phyloP scores from a whole-genome alignment of 2,113 vertebrate species.

The Smithornis capensis region DNA sequence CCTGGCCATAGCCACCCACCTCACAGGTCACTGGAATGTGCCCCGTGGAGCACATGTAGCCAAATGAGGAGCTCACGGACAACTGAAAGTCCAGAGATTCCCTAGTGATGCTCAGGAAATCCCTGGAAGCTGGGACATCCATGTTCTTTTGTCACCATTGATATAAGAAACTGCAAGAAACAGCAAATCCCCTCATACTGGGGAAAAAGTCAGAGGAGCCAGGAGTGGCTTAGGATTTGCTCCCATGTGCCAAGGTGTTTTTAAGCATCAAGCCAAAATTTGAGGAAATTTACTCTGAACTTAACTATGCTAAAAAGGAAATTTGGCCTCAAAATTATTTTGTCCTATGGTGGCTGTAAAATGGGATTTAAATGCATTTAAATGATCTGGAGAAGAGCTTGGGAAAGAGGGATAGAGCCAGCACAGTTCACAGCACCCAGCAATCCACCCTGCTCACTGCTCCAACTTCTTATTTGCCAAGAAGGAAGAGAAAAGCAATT shows the following conservation, averaged over 20 bases:
- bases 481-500: slow-evolving; percentile 13
- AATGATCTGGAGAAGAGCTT: background rate
- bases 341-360: slow-evolving; percentile 6
- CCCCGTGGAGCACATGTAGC: background rate
- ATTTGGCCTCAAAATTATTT: slow-evolving; percentile 8
- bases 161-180: background rate
- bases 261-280: slow-evolving; percentile 20
- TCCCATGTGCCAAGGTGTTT: slow-evolving; percentile 28
- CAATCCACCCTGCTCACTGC: background rate
- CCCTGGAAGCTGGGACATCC: background rate
- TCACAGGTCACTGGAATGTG: background rate
- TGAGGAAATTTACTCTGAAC: slow-evolving; percentile 23
- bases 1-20: background rate
- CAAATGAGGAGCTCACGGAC: background rate
- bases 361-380: slow-evolving; percentile 20
- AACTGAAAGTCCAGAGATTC: background rate
- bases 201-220: background rate
- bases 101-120: background rate
- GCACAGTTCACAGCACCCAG: slow-evolving; percentile 21
- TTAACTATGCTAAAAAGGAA: slow-evolving; percentile 11
- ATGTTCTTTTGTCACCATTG: background rate
- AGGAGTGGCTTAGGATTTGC: background rate
- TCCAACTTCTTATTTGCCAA: background rate
- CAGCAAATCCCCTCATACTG: background rate
- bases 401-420: background rate